Conservation (phyloP, 1,140 invertebrate genomes). For the Ooceraea biroi region DNA sequence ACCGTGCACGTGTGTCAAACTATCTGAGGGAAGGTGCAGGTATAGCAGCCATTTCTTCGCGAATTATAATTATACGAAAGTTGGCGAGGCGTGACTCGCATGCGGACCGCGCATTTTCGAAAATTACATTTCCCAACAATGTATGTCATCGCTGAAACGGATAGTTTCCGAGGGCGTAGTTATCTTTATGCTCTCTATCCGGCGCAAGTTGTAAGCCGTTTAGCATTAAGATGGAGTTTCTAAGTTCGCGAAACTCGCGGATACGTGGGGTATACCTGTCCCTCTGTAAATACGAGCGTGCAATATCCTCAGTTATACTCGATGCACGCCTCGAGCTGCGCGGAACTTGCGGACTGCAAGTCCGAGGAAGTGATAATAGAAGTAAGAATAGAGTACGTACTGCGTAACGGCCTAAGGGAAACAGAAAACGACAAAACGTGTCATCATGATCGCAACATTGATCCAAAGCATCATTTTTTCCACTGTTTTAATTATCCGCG, state of each 20-base stretch:
- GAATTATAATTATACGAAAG: constrained; percentile 38
- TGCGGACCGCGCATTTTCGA: constrained; percentile 38
- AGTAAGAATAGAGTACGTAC: background rate
- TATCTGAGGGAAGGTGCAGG: background rate
- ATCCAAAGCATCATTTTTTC: too few relatives aligned
- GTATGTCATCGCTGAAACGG: constrained; percentile 36
- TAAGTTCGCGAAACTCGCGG: constrained; percentile 55
- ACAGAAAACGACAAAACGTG: background rate
- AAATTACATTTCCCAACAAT: constrained; percentile 56
- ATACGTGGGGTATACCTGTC: constrained; percentile 35
- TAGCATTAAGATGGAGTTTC: constrained; percentile 59
- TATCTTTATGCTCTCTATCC: constrained; percentile 57
- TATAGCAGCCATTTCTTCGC: background rate
- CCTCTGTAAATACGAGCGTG: constrained; percentile 41
- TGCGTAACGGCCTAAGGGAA: background rate
- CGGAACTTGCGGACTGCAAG: background rate
- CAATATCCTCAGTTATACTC: constrained; percentile 41
- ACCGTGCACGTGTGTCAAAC: background rate
- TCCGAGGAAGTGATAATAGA: background rate
- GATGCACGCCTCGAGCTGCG: background rate
- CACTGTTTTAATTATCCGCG: too few relatives aligned
- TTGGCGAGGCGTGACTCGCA: background rate
- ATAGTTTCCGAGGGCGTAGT: constrained; percentile 56
- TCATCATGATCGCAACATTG: background rate
- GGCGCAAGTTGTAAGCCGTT: constrained; percentile 52